Percentiles rank a stretch among this genome's conserved stretches.
Conservation (phyloP, 2,797 vertebrate genomes). For the Phataginus tetradactyla region DNA sequence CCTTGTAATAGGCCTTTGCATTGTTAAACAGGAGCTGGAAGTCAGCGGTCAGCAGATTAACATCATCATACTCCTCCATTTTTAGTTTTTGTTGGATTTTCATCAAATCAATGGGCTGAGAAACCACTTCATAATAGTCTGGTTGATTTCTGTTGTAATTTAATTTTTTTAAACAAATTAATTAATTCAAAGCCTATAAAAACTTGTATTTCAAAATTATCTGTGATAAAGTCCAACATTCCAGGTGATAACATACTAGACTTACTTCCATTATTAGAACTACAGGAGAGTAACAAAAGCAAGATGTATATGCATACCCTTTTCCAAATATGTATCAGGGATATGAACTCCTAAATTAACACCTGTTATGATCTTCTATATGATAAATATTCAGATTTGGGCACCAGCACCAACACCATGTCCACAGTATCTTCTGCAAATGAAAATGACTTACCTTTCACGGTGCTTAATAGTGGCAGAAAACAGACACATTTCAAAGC, state of each 20-base stretch:
- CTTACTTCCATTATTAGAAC: background rate
- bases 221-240: slow-evolving; percentile 24
- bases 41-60: slow-evolving; percentile 95
- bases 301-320: background rate
- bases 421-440: background rate
- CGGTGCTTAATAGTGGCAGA: background rate
- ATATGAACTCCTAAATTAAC: slow-evolving; percentile 28
- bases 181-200: slow-evolving; percentile 49
- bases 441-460: slow-evolving; percentile 48
- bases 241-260: slow-evolving; percentile 16
- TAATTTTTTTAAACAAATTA: slow-evolving; percentile 47
- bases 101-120: slow-evolving; percentile 99
- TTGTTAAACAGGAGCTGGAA: slow-evolving; percentile 98
- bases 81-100: slow-evolving; percentile 99
- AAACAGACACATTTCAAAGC: slow-evolving; percentile 26
- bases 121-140: slow-evolving; percentile 98
- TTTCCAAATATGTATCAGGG: slow-evolving; percentile 13
- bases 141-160: slow-evolving; percentile 94
- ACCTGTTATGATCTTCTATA: background rate
- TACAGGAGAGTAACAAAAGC: slow-evolving; percentile 35
- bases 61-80: slow-evolving; percentile 99
- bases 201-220: slow-evolving; percentile 51
- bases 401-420: background rate
- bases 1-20: slow-evolving; percentile 98
- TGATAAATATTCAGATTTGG: slow-evolving; percentile 24